Percentiles rank a stretch among this genome's conserved stretches.
phyloP scores from a whole-genome alignment of 64 coral and sea anemone genomes.

The Actinia equina region DNA sequence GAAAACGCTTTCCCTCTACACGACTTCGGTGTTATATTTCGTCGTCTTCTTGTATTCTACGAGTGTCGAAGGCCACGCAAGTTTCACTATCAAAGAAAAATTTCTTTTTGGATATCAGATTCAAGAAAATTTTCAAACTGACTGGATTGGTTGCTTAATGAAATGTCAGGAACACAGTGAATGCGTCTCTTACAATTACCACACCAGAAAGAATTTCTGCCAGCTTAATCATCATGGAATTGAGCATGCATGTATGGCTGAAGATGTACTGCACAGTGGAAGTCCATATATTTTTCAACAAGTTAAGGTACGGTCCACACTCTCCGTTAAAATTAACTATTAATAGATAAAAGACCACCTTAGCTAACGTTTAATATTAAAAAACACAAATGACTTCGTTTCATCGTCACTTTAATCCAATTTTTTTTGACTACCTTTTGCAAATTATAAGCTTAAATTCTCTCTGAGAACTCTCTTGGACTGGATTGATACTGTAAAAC shows the following conservation, averaged over 20 bases:
- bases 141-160: background rate
- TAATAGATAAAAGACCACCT: background rate
- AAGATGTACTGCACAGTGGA: background rate
- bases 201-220: background rate
- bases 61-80: background rate
- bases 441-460: too few species aligned
- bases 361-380: background rate
- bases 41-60: background rate
- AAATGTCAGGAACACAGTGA: background rate
- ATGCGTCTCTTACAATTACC: background rate
- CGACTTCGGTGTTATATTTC: background rate
- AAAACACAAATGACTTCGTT: too few species aligned
- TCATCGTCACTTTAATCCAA: too few species aligned
- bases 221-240: slow-evolving; percentile 1
- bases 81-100: background rate
- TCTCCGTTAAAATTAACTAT: background rate
- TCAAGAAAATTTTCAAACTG: background rate
- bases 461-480: too few species aligned
- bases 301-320: background rate
- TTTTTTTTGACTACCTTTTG: too few species aligned
- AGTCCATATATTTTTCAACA: background rate
- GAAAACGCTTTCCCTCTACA: background rate
- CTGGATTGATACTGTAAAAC: too few species aligned
- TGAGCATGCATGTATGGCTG: background rate
- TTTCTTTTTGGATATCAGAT: background rate